Evolutionary conservation across 1,140 invertebrate genomes (phyloP).

Genomic region (Aporrectodea caliginosa): DNA sequence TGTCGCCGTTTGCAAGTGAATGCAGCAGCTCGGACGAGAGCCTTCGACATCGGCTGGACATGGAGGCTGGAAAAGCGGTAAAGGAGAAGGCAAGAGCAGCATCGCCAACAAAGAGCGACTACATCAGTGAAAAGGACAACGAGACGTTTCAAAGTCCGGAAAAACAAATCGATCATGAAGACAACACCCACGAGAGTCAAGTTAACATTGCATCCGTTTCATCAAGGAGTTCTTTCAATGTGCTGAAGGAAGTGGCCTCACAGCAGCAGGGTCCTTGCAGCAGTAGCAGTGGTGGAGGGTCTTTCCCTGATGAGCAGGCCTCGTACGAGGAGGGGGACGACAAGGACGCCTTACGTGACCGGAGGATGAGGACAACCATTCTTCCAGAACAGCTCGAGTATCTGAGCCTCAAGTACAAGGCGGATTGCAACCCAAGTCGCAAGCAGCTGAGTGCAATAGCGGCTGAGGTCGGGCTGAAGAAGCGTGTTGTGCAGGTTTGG

Average conservation of each 20-base stretch:
- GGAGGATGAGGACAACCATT: slow-evolving; percentile 83
- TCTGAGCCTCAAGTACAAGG: slow-evolving; percentile 94
- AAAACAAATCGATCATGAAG: too few relatives aligned
- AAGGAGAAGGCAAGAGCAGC: not conserved
- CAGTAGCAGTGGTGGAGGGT: not conserved
- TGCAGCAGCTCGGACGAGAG: not conserved
- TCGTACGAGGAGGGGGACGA: too few relatives aligned
- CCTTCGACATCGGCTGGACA: not conserved
- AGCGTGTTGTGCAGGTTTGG: slow-evolving; percentile 92
- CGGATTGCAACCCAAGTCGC: slow-evolving; percentile 91
- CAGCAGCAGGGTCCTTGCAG: too few relatives aligned
- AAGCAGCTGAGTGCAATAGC: slow-evolving; percentile 97
- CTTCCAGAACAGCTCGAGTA: slow-evolving; percentile 95
- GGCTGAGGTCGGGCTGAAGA: slow-evolving; percentile 80
- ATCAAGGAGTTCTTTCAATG: too few relatives aligned
- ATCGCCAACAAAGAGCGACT: not conserved
- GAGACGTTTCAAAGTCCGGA: not conserved
- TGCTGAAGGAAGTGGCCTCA: too few relatives aligned
- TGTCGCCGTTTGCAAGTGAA: not conserved
- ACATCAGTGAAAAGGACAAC: not conserved
- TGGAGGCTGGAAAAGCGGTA: not conserved
- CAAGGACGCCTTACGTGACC: slow-evolving; percentile 72
- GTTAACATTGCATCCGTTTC: too few relatives aligned
- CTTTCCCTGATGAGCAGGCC: too few relatives aligned
- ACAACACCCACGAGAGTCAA: too few relatives aligned